Evolutionary conservation across 2,113 vertebrate species (phyloP).

Genomic region (Patagioenas fasciata): DNA sequence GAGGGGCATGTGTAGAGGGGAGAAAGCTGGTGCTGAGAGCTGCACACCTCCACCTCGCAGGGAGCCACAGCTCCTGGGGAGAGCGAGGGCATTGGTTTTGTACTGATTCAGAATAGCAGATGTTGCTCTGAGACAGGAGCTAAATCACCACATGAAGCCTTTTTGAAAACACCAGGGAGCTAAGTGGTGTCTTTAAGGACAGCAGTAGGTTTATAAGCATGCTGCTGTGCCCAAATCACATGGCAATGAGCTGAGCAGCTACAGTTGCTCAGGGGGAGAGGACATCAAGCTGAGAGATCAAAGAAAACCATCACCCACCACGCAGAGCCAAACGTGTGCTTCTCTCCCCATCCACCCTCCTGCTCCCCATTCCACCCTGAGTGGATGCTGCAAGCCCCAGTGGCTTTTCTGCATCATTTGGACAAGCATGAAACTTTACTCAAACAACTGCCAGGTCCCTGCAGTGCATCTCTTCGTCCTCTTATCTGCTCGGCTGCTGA

Average conservation of each 20-base stretch:
- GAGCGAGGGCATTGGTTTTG: background rate
- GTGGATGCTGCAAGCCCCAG: background rate
- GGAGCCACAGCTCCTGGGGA: background rate
- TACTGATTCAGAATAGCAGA: background rate
- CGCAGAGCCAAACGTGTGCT: fast-evolving
- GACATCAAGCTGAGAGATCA: fast-evolving
- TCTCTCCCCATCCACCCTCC: background rate
- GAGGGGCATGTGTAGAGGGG: too few species aligned
- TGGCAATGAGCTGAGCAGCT: background rate
- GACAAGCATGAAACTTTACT: background rate
- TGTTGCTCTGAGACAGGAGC: background rate
- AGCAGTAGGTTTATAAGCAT: background rate
- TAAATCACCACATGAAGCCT: background rate
- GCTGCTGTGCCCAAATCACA: constrained; percentile 14
- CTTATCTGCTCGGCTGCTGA: background rate
- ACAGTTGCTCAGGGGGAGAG: background rate
- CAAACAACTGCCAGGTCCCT: background rate
- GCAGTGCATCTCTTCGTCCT: background rate
- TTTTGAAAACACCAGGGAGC: constrained; percentile 6
- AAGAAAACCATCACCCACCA: background rate
- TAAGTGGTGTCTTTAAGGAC: constrained; percentile 16
- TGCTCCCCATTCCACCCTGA: fast-evolving
- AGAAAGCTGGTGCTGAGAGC: background rate
- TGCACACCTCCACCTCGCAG: background rate
- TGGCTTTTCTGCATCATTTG: background rate